Base-by-base conservation (phyloP, 2,797 vertebrate genomes). In the Peromyscus nudipes region DNA sequence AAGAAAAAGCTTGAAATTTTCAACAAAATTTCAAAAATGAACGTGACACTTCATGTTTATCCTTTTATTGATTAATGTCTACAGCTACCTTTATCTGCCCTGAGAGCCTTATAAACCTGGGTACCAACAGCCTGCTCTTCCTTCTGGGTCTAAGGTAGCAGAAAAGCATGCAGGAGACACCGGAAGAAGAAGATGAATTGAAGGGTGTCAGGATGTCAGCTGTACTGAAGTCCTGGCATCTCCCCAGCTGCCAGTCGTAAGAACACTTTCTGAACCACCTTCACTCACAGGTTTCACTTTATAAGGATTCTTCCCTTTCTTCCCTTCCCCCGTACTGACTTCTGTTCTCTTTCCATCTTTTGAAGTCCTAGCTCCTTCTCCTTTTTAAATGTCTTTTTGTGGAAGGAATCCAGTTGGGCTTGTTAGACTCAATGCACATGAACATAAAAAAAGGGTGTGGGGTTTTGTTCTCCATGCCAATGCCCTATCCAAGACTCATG, bases 271-370 rank as follows among this genome's bases (percentile, higher is more conserved):
- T 84, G 79, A 95, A 91, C 25, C 64, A 81, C 60, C 27, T 83
- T 96, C 82, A 87, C 71, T 88, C 95, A 93, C 46, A 91, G 62
- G 52, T 60, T 95, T 91, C 40, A 64, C 67, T 93, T 90, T 10
- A 83, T 79, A 82, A 1, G 34, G 5, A 67, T 76, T 62, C 60
- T 55, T 80, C 79, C 52, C 31, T 82, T 17, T 67, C 55, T 11
- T 64, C 23, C 37, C 14, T 88, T n/a, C 34, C 93, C 25, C 82
- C 13, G n/a, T 0, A 62, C 21, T 27, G 64, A 60, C 76, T 94
- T 93, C 83, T 89, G 16, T 25, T 29, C 88, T 64, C 57, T 92
- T 55, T 92, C 31, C 1, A 55, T 57, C 62, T 86, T 96, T 80
- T n/a, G 4, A 65, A 76, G 77, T 34, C 21, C 65, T 85, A 31